Conservation (phyloP, 1,140 invertebrate genomes). For the Pseudomyrmex pallidus region DNA sequence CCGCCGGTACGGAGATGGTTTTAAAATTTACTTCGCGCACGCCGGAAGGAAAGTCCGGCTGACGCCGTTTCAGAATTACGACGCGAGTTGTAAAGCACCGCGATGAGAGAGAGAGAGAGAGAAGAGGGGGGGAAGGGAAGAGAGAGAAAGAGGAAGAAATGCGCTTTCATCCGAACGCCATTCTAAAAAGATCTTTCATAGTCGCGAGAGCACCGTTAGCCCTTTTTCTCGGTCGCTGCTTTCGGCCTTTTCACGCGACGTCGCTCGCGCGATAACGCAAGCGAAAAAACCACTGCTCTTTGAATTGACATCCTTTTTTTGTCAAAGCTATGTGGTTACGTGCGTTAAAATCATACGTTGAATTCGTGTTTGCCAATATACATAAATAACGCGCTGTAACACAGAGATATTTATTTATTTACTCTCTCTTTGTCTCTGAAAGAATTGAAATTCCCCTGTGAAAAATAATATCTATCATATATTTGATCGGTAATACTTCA, state of each 20-base stretch:
- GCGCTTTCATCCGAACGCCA: conserved; percentile 48
- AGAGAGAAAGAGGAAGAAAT: conserved; percentile 42
- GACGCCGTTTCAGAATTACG: conserved; percentile 59
- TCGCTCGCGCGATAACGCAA: conserved; percentile 45
- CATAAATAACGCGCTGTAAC: background rate
- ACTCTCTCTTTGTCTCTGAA: background rate
- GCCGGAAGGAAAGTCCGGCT: conserved; percentile 42
- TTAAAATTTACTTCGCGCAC: conserved; percentile 59
- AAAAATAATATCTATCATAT: no score
- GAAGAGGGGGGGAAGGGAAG: background rate
- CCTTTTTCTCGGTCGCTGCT: conserved; percentile 59
- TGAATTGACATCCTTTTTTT: conserved; percentile 38
- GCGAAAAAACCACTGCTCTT: conserved; percentile 37
- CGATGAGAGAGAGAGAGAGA: background rate
- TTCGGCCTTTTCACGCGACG: conserved; percentile 56
- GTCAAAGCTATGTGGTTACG: background rate
- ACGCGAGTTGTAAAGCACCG: conserved; percentile 46
- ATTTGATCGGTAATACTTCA: no score
- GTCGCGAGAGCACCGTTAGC: conserved; percentile 46
- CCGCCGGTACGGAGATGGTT: conserved; percentile 36
- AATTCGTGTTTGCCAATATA: background rate
- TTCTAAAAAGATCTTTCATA: conserved; percentile 58
- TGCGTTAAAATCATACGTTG: background rate
- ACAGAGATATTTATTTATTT: background rate
- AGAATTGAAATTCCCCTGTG: no score